Evolutionary conservation across 2,888 invertebrate genomes (phyloP).

Genomic region (Myopa testacea): DNA sequence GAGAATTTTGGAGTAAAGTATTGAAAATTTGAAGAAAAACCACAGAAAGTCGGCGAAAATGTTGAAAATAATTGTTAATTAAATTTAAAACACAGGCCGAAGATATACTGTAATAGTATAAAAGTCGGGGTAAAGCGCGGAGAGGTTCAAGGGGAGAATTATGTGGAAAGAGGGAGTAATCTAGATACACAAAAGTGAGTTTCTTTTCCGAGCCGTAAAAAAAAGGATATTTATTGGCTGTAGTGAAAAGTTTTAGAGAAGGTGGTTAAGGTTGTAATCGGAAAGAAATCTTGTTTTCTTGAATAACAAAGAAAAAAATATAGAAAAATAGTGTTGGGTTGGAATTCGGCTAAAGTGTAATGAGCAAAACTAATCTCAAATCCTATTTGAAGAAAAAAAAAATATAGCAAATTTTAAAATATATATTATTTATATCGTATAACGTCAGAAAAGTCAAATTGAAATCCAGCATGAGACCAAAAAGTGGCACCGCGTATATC

Average conservation of each 20-base stretch:
- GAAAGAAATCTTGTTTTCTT: neutral
- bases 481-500: slow-evolving; percentile 52
- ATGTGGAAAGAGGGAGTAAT: slow-evolving; percentile 54
- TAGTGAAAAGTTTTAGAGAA: slow-evolving; percentile 4
- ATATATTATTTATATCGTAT: neutral
- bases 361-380: neutral
- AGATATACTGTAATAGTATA: neutral
- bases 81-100: neutral
- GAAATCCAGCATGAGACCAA: neutral
- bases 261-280: neutral
- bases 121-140: slow-evolving; percentile 10
- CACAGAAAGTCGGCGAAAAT: neutral
- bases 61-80: neutral
- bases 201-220: slow-evolving; percentile 42
- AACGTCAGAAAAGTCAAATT: neutral
- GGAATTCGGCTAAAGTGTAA: neutral
- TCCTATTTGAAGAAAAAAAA: neutral
- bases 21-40: slow-evolving; percentile 3
- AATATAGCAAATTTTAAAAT: neutral
- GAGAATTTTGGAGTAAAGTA: neutral
- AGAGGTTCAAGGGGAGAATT: slow-evolving; percentile 45
- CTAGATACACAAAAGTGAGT: slow-evolving; percentile 65
- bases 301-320: neutral
- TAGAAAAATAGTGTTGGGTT: neutral
- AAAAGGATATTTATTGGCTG: slow-evolving; percentile 33